Percentiles rank a stretch among this genome's conserved stretches.
These are phyloP conservation scores for Melipona bicolor DNA, from an alignment of 2,888 invertebrate species.

Conservation along the genomic window DNA sequence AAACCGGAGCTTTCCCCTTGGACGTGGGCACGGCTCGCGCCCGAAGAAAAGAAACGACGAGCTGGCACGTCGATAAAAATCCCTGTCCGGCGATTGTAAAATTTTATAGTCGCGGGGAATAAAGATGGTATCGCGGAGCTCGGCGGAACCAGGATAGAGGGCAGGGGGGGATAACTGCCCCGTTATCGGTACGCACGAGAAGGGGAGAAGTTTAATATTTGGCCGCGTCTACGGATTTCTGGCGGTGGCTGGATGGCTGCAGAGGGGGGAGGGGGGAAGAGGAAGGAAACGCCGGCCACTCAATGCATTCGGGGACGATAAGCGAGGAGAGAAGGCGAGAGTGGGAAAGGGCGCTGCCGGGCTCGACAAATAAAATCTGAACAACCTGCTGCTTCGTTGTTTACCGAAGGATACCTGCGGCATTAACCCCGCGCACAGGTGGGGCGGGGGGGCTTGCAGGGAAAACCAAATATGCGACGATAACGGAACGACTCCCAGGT, in stretches of 20 bases:
- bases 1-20: not conserved
- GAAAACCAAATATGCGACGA: constrained; percentile 68
- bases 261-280: not conserved
- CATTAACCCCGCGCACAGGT: constrained; percentile 58
- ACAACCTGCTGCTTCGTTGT: constrained; percentile 82
- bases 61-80: constrained; percentile 68
- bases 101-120: constrained; percentile 80
- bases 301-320: constrained; percentile 76
- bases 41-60: constrained; percentile 57
- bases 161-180: constrained; percentile 34
- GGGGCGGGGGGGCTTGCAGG: constrained; percentile 33
- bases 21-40: not conserved
- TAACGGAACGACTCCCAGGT: constrained; percentile 69
- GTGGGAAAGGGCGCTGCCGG: constrained; percentile 69
- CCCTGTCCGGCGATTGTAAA: constrained; percentile 78
- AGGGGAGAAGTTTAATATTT: constrained; percentile 78
- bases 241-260: constrained; percentile 32
- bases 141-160: constrained; percentile 69
- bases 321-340: constrained; percentile 64
- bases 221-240: constrained; percentile 78
- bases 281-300: constrained; percentile 64
- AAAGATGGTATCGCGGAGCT: constrained; percentile 78
- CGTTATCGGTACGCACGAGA: constrained; percentile 76
- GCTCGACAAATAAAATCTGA: constrained; percentile 83
- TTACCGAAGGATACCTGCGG: constrained; percentile 80